phyloP scores from a whole-genome alignment of 1,140 invertebrate species.

The Pachypsylla venusta region DNA sequence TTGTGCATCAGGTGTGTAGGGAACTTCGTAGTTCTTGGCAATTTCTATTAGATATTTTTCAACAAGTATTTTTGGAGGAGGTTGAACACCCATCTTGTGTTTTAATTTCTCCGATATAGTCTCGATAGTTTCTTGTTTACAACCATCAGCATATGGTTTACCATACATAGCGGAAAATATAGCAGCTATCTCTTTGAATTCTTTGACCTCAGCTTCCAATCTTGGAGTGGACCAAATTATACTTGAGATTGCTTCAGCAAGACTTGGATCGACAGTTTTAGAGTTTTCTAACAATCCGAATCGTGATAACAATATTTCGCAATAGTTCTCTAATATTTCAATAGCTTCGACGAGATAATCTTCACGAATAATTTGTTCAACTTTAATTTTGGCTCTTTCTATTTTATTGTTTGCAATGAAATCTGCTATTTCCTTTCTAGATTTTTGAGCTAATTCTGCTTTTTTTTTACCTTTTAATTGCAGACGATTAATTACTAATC shows the following conservation, averaged over 20 bases:
- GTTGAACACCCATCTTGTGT: slow-evolving; percentile 89
- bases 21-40: slow-evolving; percentile 83
- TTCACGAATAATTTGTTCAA: slow-evolving; percentile 97
- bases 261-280: slow-evolving; percentile 80
- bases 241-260: slow-evolving; percentile 90
- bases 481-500: slow-evolving; percentile 78
- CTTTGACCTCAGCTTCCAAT: slow-evolving; percentile 63
- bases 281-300: slow-evolving; percentile 55
- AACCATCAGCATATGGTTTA: slow-evolving; percentile 76
- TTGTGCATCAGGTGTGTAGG: slow-evolving; percentile 84
- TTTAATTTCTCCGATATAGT: slow-evolving; percentile 88
- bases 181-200: slow-evolving; percentile 85
- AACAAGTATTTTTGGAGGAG: slow-evolving; percentile 87
- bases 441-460: slow-evolving; percentile 87
- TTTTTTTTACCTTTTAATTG: slow-evolving; percentile 98
- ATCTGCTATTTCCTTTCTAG: slow-evolving; percentile 94
- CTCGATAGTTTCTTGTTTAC: slow-evolving; percentile 55
- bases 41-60: slow-evolving; percentile 95
- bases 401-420: slow-evolving; percentile 79
- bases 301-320: slow-evolving; percentile 89
- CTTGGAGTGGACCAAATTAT: slow-evolving; percentile 93
- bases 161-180: slow-evolving; percentile 88
- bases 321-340: slow-evolving; percentile 99
- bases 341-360: slow-evolving; percentile 99
- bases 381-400: slow-evolving; percentile 87